Evolutionary conservation across 2,888 invertebrate species (phyloP), one percentile per base, ranked within the genome.

Genomic region (Habroteleia sp.): DNA sequence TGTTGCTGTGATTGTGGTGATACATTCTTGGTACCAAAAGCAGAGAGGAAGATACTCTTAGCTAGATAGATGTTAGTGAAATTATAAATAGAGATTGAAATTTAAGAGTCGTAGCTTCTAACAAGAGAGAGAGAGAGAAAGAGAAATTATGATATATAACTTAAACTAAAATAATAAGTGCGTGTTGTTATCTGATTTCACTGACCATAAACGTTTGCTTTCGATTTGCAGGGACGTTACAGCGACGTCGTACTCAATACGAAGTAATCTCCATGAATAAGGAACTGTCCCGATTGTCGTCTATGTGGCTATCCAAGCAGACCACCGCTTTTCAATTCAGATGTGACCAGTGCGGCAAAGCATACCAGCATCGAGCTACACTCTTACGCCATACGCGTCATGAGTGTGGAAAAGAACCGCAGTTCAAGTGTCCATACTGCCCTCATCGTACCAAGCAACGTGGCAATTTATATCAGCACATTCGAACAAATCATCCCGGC

Each of bases 291-390:
- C 1, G 23, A 17, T 20, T 52, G 2, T 65, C 65, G 20, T 6
- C 13, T 3, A n/a, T 44, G n/a, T 65, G 65, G 65, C 16, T 44
- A 0, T 35, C 33, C 35, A 65, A 65, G 20, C 42, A 52, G n/a
- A 52, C 6, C 13, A 13, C 13, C 6, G 52, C 44, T 1, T 52
- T 65, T 48, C 42, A 84, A 62, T 87, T 80, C 77, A 85, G 85
- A 62, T 89, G 89, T 80, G 86, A 87, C 3, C 84, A 82, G 58
- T 89, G 89, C 76, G 85, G 87, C 78, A 88, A 85, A 71, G 85
- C 84, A 23, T 89, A 89, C 69, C 82, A 84, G 3, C 84, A 86
- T 23, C 82, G 87, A 10, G 85, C 87, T 69, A 87, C 88, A 17
- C 85, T 89, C 83, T 77, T 87, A 74, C 83, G 84, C 14, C 89